Evolutionary conservation across 2,888 invertebrate genomes (phyloP), one percentile per base, ranked within the genome.

Genomic region (Lottia gigantea): DNA sequence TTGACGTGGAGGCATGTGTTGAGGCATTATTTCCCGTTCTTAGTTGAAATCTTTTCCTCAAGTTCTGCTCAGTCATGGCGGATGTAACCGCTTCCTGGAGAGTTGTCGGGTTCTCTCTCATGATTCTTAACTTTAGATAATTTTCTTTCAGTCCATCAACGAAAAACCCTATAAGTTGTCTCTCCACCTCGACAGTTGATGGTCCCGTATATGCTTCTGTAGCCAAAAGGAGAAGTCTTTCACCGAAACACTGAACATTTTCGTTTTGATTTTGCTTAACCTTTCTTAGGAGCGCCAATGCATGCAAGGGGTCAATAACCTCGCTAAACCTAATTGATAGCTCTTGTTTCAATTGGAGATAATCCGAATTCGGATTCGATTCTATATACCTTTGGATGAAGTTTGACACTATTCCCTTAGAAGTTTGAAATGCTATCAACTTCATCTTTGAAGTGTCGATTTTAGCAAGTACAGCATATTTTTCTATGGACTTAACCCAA

Each of bases 1-100:
- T 1, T n/a, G n/a, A n/a, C 1, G 2, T 1, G 7, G 2, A 1
- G 1, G 2, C 1, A 40, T 11, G 2, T 40, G 6, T 11, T 6
- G 40, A 8, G 7, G 7, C 6, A 6, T 40, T 11, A 40, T 11
- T 11, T 1, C 40, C 40, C 11, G 40, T 40, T 11, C 40, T 4
- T 11, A 40, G 11, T 3, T 3, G 6, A 8, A 40, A 40, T 11
- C 40, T 40, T 40, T 4, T 40, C 7, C 40, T 40, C 8, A 4
- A 8, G 7, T 40, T 8, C 11, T 40, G 40, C 11, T 40, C 40
- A 1, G 8, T 11, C 40, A 40, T 40, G 40, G 40, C 40, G 2
- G 11, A 1, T 1, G 40, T 40, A 1, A 40, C 40, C 1, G 40
- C 40, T 1, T 6, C 11, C 7, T 40, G 40, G 2, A 40, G 11